A percentile compares a stretch with the other conserved stretches of the same genome.
Conservation (phyloP, 2,797 vertebrate genomes). For the Anguilla marmorata region DNA sequence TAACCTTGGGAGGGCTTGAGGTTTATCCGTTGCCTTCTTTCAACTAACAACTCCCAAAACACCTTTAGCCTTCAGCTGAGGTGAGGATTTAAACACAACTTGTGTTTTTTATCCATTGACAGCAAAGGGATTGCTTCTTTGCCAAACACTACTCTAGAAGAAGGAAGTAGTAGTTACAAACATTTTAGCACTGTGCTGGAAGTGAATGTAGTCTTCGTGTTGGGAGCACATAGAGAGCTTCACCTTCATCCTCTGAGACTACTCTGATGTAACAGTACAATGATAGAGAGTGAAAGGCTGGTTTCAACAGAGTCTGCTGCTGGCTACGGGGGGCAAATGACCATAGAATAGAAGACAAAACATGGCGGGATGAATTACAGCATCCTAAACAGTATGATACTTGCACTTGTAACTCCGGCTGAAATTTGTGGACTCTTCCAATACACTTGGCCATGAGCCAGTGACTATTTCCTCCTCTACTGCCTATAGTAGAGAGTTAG, state of each 20-base stretch:
- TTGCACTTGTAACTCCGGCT: no score
- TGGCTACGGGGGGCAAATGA: background rate
- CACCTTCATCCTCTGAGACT: background rate
- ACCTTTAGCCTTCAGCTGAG: background rate
- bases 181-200: background rate
- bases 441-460: background rate
- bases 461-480: background rate
- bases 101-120: background rate
- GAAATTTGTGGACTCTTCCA: background rate
- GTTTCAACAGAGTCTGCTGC: background rate
- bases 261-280: background rate
- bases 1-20: constrained; percentile 16
- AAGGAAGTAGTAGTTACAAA: background rate
- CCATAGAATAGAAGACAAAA: background rate
- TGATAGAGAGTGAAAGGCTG: background rate
- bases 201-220: background rate
- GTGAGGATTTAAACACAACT: constrained; percentile 10
- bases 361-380: background rate
- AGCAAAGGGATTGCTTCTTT: background rate
- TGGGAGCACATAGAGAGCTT: background rate
- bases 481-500: background rate
- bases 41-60: background rate
- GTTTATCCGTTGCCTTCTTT: background rate
- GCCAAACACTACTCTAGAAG: background rate
- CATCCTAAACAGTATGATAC: background rate